phyloP scores from a whole-genome alignment of 2,888 invertebrate genomes.

The Tetropium fuscum region DNA sequence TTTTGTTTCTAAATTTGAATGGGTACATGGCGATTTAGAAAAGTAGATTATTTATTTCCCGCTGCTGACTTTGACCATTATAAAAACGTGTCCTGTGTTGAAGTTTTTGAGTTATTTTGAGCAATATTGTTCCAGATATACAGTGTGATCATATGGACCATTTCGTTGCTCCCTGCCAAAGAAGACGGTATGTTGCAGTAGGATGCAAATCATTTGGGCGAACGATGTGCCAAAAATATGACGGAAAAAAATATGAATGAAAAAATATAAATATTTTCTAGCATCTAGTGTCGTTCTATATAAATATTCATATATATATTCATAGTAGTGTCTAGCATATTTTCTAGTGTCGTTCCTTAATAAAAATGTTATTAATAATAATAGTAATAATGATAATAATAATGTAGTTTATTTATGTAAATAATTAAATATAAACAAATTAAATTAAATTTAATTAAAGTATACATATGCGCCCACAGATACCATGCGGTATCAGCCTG shows the following conservation, averaged over 20 bases:
- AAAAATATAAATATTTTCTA: conserved; percentile 1
- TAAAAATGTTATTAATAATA: no score
- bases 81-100: not conserved
- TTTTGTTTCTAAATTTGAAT: no score
- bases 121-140: not conserved
- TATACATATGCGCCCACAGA: not conserved
- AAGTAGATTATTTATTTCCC: conserved; percentile 1
- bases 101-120: conserved; percentile 1
- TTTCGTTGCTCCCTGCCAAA: conserved; percentile 6
- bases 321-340: no score
- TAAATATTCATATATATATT: no score
- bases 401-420: no score
- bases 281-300: not conserved
- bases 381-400: no score
- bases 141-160: not conserved
- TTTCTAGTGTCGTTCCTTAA: no score
- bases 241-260: conserved; percentile 25
- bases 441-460: no score
- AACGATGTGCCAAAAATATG: conserved; percentile 43
- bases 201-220: conserved; percentile 34
- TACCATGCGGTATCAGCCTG: not conserved
- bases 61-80: not conserved
- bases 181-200: conserved; percentile 43
- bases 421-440: no score
- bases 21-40: not conserved